Conservation (phyloP, 2,888 invertebrate species). For the Sisyra terminalis region DNA sequence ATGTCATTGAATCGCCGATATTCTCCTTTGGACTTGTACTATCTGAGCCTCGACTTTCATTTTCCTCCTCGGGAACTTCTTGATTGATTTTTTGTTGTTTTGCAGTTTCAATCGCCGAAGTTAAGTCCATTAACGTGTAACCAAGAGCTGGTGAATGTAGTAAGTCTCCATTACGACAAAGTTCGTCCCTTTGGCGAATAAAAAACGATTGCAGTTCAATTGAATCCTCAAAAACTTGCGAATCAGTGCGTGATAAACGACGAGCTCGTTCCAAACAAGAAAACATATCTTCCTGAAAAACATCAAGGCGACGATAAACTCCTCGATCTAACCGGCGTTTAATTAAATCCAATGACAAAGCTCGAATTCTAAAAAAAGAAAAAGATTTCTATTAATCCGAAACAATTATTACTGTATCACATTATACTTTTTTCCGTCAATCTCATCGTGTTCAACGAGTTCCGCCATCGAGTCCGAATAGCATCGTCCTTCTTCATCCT, state of each 20-base stretch:
- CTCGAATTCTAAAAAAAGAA: constrained; percentile 58
- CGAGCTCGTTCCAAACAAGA: constrained; percentile 82
- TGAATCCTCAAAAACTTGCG: constrained; percentile 90
- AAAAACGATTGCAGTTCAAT: constrained; percentile 85
- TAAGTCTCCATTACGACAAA: constrained; percentile 60
- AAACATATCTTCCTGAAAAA: constrained; percentile 94
- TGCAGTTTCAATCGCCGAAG: constrained; percentile 54
- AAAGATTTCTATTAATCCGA: no score
- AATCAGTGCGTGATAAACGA: constrained; percentile 75
- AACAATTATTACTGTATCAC: no score
- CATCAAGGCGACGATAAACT: constrained; percentile 81
- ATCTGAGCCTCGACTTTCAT: constrained; percentile 19
- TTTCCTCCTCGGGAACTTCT: constrained; percentile 65
- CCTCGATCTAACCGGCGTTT: constrained; percentile 85
- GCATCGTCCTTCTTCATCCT: constrained; percentile 92
- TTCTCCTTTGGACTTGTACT: constrained; percentile 15
- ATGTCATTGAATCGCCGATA: constrained; percentile 43
- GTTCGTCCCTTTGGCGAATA: constrained; percentile 53
- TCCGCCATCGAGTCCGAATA: constrained; percentile 94
- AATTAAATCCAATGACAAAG: constrained; percentile 80
- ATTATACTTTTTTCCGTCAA: constrained; percentile 49
- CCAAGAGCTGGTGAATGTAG: constrained; percentile 76
- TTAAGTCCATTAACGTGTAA: constrained; percentile 61
- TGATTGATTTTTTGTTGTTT: constrained; percentile 61
- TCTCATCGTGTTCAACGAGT: constrained; percentile 72